These are phyloP conservation scores for Sinotaia quadrata DNA, from an alignment of 2,888 invertebrate genomes.

Conservation along the genomic window DNA sequence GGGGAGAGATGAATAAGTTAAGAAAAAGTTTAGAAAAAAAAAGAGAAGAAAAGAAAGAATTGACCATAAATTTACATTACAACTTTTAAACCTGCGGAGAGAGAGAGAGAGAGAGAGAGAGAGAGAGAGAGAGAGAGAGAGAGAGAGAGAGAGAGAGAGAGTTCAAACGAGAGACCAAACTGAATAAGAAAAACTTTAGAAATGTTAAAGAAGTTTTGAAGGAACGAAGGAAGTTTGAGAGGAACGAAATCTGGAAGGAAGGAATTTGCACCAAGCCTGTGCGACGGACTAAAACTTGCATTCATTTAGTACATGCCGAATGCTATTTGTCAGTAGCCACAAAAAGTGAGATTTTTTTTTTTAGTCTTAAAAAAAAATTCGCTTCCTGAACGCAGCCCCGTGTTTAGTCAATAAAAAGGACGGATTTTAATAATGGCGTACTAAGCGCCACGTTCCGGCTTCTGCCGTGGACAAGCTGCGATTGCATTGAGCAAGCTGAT, in stretches of 20 bases:
- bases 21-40: conserved; percentile 6
- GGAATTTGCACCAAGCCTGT: too few relatives aligned
- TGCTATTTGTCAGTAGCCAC: too few relatives aligned
- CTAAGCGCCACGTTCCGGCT: neutral
- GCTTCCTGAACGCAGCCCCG: neutral
- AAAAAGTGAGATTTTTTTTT: too few relatives aligned
- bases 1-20: neutral
- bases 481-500: neutral
- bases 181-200: too few relatives aligned
- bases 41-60: neutral
- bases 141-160: conserved; percentile 19
- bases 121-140: conserved; percentile 11
- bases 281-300: too few relatives aligned
- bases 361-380: too few relatives aligned
- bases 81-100: neutral
- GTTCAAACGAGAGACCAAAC: neutral
- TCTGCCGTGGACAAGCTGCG: neutral
- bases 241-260: too few relatives aligned
- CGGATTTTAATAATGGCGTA: conserved; percentile 13
- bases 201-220: too few relatives aligned
- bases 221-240: too few relatives aligned
- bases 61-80: neutral
- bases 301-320: too few relatives aligned
- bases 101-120: neutral
- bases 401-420: neutral